Conservation (phyloP, 1,140 invertebrate species). For the Musca domestica region DNA sequence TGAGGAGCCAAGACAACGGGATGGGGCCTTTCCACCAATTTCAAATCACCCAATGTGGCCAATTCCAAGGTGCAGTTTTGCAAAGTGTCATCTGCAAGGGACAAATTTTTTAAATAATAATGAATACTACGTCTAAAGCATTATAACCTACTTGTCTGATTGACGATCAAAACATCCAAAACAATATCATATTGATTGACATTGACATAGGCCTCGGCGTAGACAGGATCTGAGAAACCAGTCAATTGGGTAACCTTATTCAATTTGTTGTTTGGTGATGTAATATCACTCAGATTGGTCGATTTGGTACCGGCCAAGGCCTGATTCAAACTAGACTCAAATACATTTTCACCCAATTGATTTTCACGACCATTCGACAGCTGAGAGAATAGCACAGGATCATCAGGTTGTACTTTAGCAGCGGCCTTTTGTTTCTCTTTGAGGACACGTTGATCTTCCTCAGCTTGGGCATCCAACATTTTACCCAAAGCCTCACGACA, state of each 20-base stretch:
- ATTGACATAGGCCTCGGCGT: conserved; percentile 98
- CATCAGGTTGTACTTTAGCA: conserved; percentile 78
- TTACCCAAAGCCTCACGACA: conserved; percentile 79
- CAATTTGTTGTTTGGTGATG: conserved; percentile 63
- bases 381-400: conserved; percentile 84
- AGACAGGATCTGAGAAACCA: conserved; percentile 99
- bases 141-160: conserved; percentile 79
- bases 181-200: conserved; percentile 99
- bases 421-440: conserved; percentile 70
- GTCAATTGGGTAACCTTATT: conserved; percentile 97
- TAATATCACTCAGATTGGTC: conserved; percentile 55
- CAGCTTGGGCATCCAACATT: conserved; percentile 82
- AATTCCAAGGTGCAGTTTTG: conserved; percentile 98
- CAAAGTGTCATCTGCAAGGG: conserved; percentile 74
- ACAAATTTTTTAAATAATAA: too few relatives aligned
- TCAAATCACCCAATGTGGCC: conserved; percentile 95
- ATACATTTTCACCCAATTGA: conserved; percentile 85
- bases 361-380: conserved; percentile 69
- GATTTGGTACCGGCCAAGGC: conserved; percentile 72
- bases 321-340: conserved; percentile 91
- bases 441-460: conserved; percentile 53
- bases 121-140: background rate
- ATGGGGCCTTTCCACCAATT: conserved; percentile 95
- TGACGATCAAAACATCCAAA: conserved; percentile 95
- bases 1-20: conserved; percentile 92